These are phyloP conservation scores for Noctua fimbriata DNA, from an alignment of 2,888 invertebrate species.

Conservation along the genomic window DNA sequence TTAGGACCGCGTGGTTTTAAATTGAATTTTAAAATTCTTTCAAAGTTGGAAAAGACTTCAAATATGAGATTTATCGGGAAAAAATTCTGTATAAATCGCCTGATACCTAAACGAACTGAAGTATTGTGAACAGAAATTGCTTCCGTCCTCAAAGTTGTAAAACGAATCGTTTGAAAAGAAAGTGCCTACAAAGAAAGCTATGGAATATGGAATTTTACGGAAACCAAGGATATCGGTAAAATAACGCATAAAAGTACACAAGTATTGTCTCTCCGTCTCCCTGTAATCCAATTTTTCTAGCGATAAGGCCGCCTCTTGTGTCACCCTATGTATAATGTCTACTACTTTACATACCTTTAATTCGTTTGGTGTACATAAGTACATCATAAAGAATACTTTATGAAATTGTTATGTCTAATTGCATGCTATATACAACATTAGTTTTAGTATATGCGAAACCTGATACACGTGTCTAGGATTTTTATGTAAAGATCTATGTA, in stretches of 20 bases:
- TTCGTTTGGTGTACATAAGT: neutral
- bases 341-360: neutral
- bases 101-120: neutral
- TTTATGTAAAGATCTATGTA: too few relatives aligned
- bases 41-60: neutral
- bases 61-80: too few relatives aligned
- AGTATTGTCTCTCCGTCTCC: neutral
- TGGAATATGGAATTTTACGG: neutral
- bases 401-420: too few relatives aligned
- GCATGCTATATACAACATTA: too few relatives aligned
- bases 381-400: neutral
- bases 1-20: neutral
- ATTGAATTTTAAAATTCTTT: neutral
- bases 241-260: neutral
- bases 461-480: too few relatives aligned
- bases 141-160: neutral
- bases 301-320: neutral
- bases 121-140: neutral
- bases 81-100: neutral
- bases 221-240: neutral
- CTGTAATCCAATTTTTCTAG: neutral
- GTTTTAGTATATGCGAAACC: too few relatives aligned
- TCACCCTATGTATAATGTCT: neutral
- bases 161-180: conserved; percentile 10
- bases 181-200: neutral